These are phyloP conservation scores for Enteromius argenteus DNA, from an alignment of 2,797 vertebrate species.

Conservation along the genomic window DNA sequence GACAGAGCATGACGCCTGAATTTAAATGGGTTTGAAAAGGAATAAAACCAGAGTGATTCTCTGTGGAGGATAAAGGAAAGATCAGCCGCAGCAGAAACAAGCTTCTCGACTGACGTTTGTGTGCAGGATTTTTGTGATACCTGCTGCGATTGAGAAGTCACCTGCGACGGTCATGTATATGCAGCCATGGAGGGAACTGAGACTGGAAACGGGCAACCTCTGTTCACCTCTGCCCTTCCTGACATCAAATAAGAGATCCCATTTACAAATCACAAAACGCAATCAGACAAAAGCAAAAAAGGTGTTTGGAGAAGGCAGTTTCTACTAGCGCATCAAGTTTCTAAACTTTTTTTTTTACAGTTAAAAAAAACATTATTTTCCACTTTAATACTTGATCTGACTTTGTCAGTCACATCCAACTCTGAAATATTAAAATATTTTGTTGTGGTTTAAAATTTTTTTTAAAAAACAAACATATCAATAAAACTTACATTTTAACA, in stretches of 20 bases:
- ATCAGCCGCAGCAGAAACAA: slow-evolving; percentile 30
- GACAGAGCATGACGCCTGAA: slow-evolving; percentile 43
- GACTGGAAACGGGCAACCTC: not conserved
- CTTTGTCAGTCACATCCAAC: not conserved
- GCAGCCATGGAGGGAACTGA: slow-evolving; percentile 37
- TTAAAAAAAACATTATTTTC: not conserved
- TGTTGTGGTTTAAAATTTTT: not conserved
- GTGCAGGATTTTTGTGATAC: slow-evolving; percentile 30
- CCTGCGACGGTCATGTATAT: slow-evolving; percentile 31
- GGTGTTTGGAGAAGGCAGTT: slow-evolving; percentile 9
- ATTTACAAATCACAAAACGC: slow-evolving; percentile 30
- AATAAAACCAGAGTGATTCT: slow-evolving; percentile 32
- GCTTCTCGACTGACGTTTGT: slow-evolving; percentile 43
- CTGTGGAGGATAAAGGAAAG: slow-evolving; percentile 44
- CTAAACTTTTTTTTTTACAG: not conserved
- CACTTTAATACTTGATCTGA: not conserved
- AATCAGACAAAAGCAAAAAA: not conserved
- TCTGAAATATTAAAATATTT: not conserved
- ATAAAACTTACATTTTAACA: too few species aligned
- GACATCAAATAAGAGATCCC: slow-evolving; percentile 36
- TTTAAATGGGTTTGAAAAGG: slow-evolving; percentile 48
- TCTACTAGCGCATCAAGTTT: not conserved
- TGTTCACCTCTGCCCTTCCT: slow-evolving; percentile 35
- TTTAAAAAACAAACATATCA: too few species aligned
- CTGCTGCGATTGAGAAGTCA: slow-evolving; percentile 53